These are phyloP conservation scores for Macrotis lagotis DNA, from an alignment of 2,113 vertebrate genomes.

Conservation along the genomic window DNA sequence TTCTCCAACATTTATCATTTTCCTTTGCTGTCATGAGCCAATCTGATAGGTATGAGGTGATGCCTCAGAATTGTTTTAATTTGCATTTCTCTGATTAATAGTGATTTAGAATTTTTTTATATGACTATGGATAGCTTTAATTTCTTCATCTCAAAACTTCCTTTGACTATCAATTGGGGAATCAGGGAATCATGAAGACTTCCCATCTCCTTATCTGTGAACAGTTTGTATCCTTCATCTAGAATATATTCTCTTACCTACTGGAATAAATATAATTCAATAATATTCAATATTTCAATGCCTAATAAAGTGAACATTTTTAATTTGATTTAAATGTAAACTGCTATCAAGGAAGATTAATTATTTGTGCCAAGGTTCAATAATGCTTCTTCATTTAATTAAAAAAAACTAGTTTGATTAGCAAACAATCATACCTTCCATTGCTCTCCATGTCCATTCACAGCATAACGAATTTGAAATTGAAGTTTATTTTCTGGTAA, in stretches of 20 bases:
- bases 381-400: not conserved
- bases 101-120: too few species aligned
- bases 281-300: not conserved
- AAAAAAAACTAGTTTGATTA: not conserved
- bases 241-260: not conserved
- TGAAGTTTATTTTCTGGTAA: constrained; percentile 84
- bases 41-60: too few species aligned
- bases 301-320: not conserved
- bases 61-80: too few species aligned
- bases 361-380: not conserved
- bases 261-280: not conserved
- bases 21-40: too few species aligned
- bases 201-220: not conserved
- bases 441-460: constrained; percentile 64
- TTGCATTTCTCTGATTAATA: too few species aligned
- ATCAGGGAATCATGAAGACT: not conserved
- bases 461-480: constrained; percentile 88
- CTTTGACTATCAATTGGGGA: too few species aligned
- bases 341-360: not conserved
- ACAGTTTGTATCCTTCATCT: not conserved
- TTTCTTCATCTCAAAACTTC: too few species aligned
- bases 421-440: constrained; percentile 88
- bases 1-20: too few species aligned
- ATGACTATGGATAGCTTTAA: too few species aligned
- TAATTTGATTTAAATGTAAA: not conserved